Percentiles rank a stretch among this genome's conserved stretches.
Evolutionary conservation across 2,113 vertebrate species (phyloP).

Genomic region (Nothoprocta pentlandii): DNA sequence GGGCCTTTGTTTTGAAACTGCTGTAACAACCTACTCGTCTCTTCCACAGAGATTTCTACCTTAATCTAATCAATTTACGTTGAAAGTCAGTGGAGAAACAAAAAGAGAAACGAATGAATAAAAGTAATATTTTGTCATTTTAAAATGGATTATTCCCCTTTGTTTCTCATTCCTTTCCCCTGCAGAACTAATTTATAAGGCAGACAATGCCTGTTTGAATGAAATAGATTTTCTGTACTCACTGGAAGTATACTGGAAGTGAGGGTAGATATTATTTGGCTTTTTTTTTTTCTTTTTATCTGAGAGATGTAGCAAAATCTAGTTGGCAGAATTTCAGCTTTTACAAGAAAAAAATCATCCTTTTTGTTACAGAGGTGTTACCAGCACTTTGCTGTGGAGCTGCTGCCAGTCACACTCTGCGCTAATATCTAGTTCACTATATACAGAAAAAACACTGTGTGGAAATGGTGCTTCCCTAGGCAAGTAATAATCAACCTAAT

Average conservation of each 20-base stretch:
- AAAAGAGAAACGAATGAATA: background rate
- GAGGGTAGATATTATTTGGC: background rate
- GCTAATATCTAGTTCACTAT: conserved; percentile 33
- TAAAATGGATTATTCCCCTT: background rate
- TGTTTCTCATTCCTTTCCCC: background rate
- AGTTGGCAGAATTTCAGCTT: background rate
- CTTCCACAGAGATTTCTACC: background rate
- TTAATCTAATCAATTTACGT: background rate
- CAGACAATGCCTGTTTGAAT: background rate
- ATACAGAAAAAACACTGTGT: conserved; percentile 50
- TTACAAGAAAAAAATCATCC: background rate
- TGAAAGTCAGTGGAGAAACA: background rate
- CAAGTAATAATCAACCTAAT: conserved; percentile 71
- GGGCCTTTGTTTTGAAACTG: fast-evolving
- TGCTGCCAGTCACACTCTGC: conserved; percentile 15
- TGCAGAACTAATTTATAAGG: background rate
- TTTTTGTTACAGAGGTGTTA: background rate
- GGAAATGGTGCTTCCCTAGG: conserved; percentile 54
- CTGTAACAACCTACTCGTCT: fast-evolving
- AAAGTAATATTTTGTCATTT: background rate
- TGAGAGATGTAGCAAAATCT: background rate
- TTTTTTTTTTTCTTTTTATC: background rate
- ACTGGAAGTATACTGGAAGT: background rate
- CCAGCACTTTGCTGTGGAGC: background rate
- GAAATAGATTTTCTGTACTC: background rate